Percentiles rank a stretch among this genome's conserved stretches.
Conservation (phyloP, 2,113 vertebrate species). For the Elgaria multicarinata region DNA sequence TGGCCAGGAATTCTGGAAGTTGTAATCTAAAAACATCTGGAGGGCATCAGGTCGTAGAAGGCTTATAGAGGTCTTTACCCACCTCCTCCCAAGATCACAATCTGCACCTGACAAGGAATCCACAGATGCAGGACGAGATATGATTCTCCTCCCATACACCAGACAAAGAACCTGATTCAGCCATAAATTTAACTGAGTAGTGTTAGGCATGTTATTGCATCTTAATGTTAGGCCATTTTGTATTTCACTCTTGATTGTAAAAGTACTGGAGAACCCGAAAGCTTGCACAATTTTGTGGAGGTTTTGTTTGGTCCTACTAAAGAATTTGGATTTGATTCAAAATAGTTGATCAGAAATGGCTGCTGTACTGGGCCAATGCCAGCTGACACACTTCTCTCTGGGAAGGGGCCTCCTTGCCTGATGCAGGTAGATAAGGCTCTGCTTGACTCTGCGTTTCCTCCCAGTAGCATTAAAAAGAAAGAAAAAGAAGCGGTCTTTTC, state of each 20-base stretch:
- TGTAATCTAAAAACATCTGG: too few relatives aligned
- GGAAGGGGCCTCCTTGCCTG: background rate
- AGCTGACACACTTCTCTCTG: background rate
- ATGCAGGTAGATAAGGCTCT: background rate
- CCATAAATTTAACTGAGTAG: background rate
- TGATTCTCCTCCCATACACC: background rate
- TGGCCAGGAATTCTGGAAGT: too few relatives aligned
- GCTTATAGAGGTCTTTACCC: too few relatives aligned
- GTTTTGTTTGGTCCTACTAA: too few relatives aligned
- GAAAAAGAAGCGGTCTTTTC: too few relatives aligned
- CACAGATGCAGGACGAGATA: background rate
- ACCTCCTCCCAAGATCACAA: background rate
- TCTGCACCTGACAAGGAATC: background rate
- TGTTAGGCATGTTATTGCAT: background rate
- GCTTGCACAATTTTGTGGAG: too few relatives aligned
- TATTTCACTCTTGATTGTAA: too few relatives aligned
- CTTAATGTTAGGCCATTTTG: background rate
- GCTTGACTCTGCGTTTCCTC: background rate
- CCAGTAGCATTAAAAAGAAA: background rate
- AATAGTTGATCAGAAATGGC: background rate
- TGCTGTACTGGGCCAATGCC: background rate
- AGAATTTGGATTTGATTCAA: background rate
- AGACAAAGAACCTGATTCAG: background rate
- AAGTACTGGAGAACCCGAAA: too few relatives aligned
- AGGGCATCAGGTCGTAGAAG: too few relatives aligned